These are phyloP conservation scores for Sipha maydis DNA, from an alignment of 2,888 invertebrate species.

Conservation along the genomic window DNA sequence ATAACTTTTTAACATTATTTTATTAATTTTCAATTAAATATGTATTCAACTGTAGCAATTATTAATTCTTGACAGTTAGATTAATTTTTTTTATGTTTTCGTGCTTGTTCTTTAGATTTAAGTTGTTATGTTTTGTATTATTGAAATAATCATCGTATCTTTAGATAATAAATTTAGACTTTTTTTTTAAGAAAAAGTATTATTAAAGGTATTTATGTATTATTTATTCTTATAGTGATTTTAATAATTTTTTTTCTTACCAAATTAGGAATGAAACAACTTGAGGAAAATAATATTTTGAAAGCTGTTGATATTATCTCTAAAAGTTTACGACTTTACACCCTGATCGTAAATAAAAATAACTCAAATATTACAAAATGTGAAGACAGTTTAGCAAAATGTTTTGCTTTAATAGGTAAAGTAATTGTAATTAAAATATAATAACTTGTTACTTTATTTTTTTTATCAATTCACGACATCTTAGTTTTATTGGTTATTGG, in stretches of 20 bases:
- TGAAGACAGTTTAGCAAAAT: slow-evolving; percentile 52
- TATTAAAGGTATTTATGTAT: background rate
- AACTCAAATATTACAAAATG: slow-evolving; percentile 41
- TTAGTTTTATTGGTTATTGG: too few relatives aligned
- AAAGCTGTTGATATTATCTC: background rate
- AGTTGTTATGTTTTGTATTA: background rate
- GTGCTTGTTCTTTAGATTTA: background rate
- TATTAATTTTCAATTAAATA: background rate
- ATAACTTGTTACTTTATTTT: too few relatives aligned
- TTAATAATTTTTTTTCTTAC: slow-evolving; percentile 6
- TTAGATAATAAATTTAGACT: background rate
- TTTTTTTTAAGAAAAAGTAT: background rate
- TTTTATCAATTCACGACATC: too few relatives aligned
- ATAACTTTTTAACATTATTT: background rate
- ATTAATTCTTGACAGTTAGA: background rate
- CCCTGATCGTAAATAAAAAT: slow-evolving; percentile 14
- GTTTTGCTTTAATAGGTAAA: slow-evolving; percentile 53
- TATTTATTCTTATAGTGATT: background rate
- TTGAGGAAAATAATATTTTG: background rate
- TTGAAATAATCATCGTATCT: too few relatives aligned
- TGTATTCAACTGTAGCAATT: background rate
- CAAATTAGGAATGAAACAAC: slow-evolving; percentile 22
- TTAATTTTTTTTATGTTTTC: too few relatives aligned
- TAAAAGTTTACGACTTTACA: slow-evolving; percentile 24
- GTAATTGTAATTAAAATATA: background rate